Evolutionary conservation across 2,113 vertebrate species (phyloP).

Genomic region (Galemys pyrenaicus): DNA sequence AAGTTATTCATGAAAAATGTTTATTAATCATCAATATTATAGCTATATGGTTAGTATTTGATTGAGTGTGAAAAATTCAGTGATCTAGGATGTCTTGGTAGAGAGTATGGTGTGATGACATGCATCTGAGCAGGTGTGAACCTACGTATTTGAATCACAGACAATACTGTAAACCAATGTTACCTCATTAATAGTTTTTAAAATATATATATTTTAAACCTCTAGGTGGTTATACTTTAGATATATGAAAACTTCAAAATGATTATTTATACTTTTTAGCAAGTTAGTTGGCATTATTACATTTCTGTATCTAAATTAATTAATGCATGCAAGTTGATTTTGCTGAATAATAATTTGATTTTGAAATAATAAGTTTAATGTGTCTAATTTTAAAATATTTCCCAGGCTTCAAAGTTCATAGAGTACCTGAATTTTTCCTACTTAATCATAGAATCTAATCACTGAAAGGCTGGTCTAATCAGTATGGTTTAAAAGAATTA

Average conservation of each 20-base stretch:
- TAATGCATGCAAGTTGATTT: neutral
- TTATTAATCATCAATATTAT: neutral
- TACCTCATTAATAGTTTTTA: no score
- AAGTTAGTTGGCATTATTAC: neutral
- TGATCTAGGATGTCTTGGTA: neutral
- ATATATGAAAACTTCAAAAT: neutral
- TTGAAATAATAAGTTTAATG: constrained; percentile 38
- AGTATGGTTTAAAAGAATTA: constrained; percentile 19
- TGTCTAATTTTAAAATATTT: constrained; percentile 48
- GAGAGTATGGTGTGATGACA: no score
- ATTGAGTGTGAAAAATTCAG: constrained; percentile 2
- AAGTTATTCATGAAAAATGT: neutral
- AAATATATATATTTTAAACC: no score
- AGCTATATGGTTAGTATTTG: neutral
- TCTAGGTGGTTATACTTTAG: neutral
- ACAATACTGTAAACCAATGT: no score
- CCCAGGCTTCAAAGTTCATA: neutral
- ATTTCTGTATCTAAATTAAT: constrained; percentile 6
- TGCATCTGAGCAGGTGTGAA: no score
- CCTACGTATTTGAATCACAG: no score
- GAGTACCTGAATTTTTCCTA: neutral
- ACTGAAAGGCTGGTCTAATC: neutral
- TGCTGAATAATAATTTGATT: constrained; percentile 19
- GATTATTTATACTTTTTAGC: neutral
- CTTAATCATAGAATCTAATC: neutral